These are phyloP conservation scores for Oryzias woworae DNA, from an alignment of 2,113 vertebrate species.

Conservation along the genomic window DNA sequence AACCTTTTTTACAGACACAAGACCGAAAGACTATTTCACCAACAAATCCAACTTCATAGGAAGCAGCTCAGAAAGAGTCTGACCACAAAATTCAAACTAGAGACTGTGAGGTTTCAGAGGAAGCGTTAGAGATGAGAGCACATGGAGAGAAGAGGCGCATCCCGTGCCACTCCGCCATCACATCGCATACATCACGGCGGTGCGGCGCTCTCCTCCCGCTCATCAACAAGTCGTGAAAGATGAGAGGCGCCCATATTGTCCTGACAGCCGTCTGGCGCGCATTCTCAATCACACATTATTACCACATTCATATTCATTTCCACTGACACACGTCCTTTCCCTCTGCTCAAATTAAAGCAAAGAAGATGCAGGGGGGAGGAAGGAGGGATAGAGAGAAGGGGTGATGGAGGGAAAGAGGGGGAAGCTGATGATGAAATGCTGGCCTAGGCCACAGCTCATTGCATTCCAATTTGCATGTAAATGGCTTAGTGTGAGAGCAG, in stretches of 20 bases:
- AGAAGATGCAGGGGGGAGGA: slow-evolving; percentile 59
- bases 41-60: too few relatives aligned
- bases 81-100: neutral
- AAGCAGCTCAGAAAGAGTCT: too few relatives aligned
- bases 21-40: too few relatives aligned
- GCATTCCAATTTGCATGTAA: slow-evolving; percentile 99
- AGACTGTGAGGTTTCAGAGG: slow-evolving; percentile 23
- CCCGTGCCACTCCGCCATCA: slow-evolving; percentile 37
- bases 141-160: slow-evolving; percentile 36
- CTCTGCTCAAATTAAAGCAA: slow-evolving; percentile 92
- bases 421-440: slow-evolving; percentile 95
- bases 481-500: slow-evolving; percentile 95
- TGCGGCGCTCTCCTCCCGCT: slow-evolving; percentile 81
- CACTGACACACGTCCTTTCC: slow-evolving; percentile 92
- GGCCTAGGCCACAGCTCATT: slow-evolving; percentile 98
- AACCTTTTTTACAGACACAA: too few relatives aligned
- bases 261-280: slow-evolving; percentile 89
- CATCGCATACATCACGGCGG: slow-evolving; percentile 57
- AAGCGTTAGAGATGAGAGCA: slow-evolving; percentile 25
- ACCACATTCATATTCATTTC: slow-evolving; percentile 99
- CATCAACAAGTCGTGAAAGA: slow-evolving; percentile 98
- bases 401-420: slow-evolving; percentile 26
- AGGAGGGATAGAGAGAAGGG: slow-evolving; percentile 41
- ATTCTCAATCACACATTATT: slow-evolving; percentile 99
- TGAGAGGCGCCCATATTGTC: slow-evolving; percentile 98